These are phyloP conservation scores for Eurytoma adleriae DNA, from an alignment of 2,888 invertebrate species.

Conservation along the genomic window DNA sequence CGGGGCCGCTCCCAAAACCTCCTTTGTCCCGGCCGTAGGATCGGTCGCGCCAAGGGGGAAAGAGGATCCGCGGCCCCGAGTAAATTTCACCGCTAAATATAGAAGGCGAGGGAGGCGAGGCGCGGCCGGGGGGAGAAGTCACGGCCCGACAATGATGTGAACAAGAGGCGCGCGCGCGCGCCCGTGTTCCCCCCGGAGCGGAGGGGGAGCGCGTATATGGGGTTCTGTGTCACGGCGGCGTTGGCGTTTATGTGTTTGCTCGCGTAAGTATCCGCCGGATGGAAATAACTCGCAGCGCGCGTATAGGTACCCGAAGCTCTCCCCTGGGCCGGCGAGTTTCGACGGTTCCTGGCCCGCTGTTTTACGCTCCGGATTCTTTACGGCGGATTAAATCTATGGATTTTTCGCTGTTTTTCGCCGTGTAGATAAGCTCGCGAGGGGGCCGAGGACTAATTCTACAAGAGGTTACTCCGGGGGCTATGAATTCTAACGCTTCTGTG, in stretches of 20 bases:
- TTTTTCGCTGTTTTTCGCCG: no score
- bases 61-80: neutral
- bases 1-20: constrained; percentile 2
- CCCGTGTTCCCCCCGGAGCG: neutral
- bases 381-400: no score
- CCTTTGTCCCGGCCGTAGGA: neutral
- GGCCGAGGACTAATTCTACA: no score
- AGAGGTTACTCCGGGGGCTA: no score
- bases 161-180: constrained; percentile 2
- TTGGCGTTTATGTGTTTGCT: neutral
- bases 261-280: neutral
- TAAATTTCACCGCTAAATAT: constrained; percentile 13
- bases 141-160: constrained; percentile 19
- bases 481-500: no score
- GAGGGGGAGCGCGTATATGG: neutral
- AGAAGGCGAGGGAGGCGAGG: neutral
- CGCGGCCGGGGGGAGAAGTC: neutral
- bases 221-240: constrained; percentile 15
- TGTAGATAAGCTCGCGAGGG: no score
- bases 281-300: neutral
- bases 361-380: no score
- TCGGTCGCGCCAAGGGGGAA: no score
- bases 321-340: neutral
- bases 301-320: neutral
- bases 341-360: neutral